Evolutionary conservation across 2,888 invertebrate species (phyloP).

Genomic region (Agrotis ipsilon): DNA sequence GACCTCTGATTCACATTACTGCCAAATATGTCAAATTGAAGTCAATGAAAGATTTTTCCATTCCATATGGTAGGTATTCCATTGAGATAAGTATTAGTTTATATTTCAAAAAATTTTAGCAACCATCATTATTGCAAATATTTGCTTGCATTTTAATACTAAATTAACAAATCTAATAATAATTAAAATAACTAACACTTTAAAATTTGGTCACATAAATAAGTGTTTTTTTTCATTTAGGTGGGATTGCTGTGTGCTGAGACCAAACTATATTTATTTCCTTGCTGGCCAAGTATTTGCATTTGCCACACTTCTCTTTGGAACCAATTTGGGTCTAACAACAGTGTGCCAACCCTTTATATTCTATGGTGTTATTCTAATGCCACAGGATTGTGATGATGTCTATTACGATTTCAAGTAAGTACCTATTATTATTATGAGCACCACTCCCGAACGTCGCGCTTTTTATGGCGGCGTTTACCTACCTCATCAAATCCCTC

Average conservation of each 20-base stretch:
- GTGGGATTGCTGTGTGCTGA: slow-evolving; percentile 96
- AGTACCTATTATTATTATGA: slow-evolving; percentile 74
- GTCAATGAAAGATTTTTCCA: slow-evolving; percentile 95
- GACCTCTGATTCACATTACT: slow-evolving; percentile 95
- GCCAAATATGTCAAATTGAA: slow-evolving; percentile 95
- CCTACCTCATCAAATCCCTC: too few species aligned
- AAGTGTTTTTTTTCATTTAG: slow-evolving; percentile 80
- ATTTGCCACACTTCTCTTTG: slow-evolving; percentile 93
- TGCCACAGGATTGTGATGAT: slow-evolving; percentile 96
- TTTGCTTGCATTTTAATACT: too few species aligned
- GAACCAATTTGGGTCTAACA: slow-evolving; percentile 95
- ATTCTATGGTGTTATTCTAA: slow-evolving; percentile 92
- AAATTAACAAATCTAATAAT: too few species aligned
- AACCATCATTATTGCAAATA: too few species aligned
- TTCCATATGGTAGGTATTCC: slow-evolving; percentile 93
- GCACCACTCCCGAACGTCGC: too few species aligned
- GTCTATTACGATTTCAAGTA: slow-evolving; percentile 95
- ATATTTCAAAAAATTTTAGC: too few species aligned
- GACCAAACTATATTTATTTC: slow-evolving; percentile 95
- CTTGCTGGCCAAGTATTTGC: slow-evolving; percentile 93
- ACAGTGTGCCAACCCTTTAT: slow-evolving; percentile 96
- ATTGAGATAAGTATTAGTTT: not conserved
- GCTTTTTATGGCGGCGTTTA: too few species aligned
- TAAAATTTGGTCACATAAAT: not conserved
- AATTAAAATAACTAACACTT: too few species aligned